A percentile compares a stretch with the other conserved stretches of the same genome.
Conservation (phyloP, 2,888 invertebrate species). For the Colletes collaris region DNA sequence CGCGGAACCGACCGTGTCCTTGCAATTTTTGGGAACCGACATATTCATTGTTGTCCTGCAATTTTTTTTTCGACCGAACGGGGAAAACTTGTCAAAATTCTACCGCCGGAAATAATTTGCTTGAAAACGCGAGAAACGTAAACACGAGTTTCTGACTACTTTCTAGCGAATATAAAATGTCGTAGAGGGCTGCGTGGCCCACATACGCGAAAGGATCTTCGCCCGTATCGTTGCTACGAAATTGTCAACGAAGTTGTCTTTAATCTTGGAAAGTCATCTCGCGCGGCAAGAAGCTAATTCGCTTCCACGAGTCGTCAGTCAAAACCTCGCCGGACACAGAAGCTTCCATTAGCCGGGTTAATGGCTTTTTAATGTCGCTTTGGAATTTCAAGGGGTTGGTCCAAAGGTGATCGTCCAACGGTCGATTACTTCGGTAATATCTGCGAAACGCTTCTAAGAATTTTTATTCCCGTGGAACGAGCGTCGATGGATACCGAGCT, state of each 20-base stretch:
- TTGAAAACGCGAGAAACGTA: no score
- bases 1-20: slow-evolving; percentile 1
- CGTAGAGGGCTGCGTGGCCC: background rate
- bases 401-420: slow-evolving; percentile 34
- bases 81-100: no score
- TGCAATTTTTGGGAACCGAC: slow-evolving; percentile 26
- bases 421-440: slow-evolving; percentile 55
- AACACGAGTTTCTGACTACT: no score
- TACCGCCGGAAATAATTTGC: no score
- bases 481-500: background rate
- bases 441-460: slow-evolving; percentile 25
- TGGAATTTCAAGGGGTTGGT: slow-evolving; percentile 47
- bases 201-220: background rate
- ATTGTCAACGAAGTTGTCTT: background rate
- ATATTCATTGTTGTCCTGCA: background rate
- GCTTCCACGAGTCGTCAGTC: slow-evolving; percentile 24
- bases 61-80: background rate
- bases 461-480: slow-evolving; percentile 19
- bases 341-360: slow-evolving; percentile 54
- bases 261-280: slow-evolving; percentile 35
- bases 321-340: slow-evolving; percentile 50
- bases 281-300: slow-evolving; percentile 6
- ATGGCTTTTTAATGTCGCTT: slow-evolving; percentile 71
- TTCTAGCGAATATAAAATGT: background rate
- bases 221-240: no score